A percentile compares a stretch with the other conserved stretches of the same genome.
phyloP scores from a whole-genome alignment of 1,140 invertebrate species.

The Venturia canescens region DNA sequence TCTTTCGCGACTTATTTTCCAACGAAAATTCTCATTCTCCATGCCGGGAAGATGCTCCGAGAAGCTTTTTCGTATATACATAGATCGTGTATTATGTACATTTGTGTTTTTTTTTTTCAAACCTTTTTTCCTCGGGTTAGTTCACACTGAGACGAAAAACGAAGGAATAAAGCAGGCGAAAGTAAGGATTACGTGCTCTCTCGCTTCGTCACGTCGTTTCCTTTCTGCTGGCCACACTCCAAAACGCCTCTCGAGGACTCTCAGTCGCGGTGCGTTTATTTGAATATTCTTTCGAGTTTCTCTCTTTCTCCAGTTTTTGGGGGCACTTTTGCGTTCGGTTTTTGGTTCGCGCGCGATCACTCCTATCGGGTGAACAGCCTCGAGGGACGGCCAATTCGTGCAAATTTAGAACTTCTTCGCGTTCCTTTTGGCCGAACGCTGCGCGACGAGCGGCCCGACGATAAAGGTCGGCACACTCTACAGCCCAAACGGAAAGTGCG shows the following conservation, averaged over 20 bases:
- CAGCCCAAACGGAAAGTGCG: neutral
- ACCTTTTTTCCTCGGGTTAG: neutral
- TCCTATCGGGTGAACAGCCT: neutral
- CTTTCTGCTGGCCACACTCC: constrained; percentile 19
- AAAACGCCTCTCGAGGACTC: neutral
- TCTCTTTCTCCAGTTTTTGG: neutral
- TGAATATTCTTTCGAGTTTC: neutral
- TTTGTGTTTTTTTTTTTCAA: neutral
- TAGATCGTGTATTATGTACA: neutral
- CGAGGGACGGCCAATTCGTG: neutral
- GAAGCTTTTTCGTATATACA: neutral
- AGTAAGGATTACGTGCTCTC: constrained; percentile 21
- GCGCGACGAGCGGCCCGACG: too few relatives aligned
- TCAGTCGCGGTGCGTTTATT: neutral
- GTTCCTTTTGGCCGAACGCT: neutral
- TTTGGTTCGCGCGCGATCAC: neutral
- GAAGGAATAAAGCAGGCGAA: neutral
- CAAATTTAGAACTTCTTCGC: neutral
- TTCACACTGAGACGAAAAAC: neutral
- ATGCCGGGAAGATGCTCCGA: neutral
- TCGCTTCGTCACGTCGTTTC: constrained; percentile 26
- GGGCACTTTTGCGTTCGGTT: neutral
- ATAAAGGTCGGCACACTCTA: too few relatives aligned
- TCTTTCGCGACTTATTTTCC: neutral
- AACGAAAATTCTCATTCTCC: neutral